Evolutionary conservation across 2,888 invertebrate genomes (phyloP), one percentile per base, ranked within the genome.

Genomic region (Phyto melanocephala): DNA sequence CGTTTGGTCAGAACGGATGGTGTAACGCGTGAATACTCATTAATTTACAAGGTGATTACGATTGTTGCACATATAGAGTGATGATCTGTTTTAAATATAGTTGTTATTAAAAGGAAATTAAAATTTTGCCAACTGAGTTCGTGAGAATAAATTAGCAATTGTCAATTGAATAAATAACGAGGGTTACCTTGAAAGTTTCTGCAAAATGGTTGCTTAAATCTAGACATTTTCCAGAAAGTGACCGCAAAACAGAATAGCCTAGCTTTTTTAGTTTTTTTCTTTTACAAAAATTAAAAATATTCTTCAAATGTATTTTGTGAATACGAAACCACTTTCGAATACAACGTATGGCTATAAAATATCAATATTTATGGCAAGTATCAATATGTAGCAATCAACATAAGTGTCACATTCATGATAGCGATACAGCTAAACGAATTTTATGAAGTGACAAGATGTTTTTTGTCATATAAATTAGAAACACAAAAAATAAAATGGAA

Each of bases 41-140:
- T 72, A 58, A 67, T 72, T 79, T 56, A 24, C 45, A 56, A 79
- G 71, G 47, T 77, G 76, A 76, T 68, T 76, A 68, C 33, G 42
- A 63, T 45, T 63, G 11, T 28, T 63, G 11, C n/a, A n/a, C n/a
- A n/a, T 52, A 40, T 28, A 37, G 50, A 72, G 50, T 72, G 71
- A 24, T 72, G 60, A 72, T 60, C 58, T 72, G 58, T 50, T 60
- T 17, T 60, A 60, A 54, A 75, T 65, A 75, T 28, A 56, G 74
- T 65, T 35, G 75, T 65, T 56, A 75, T 56, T 47, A 45, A 40
- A 56, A 45, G 65, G 54, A 74, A 74, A 74, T 74, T 11, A 50
- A 45, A 42, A 0, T 17, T 58, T 58, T 71, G 10, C 33, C 42
- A 52, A 62, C 40, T n/a, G 20, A 11, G 24, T 52, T 40, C 42